These are phyloP conservation scores for roundworm (Caenorhabditis elegans) DNA, from an alignment of 1,140 invertebrate species.

Conservation along the genomic window DNA sequence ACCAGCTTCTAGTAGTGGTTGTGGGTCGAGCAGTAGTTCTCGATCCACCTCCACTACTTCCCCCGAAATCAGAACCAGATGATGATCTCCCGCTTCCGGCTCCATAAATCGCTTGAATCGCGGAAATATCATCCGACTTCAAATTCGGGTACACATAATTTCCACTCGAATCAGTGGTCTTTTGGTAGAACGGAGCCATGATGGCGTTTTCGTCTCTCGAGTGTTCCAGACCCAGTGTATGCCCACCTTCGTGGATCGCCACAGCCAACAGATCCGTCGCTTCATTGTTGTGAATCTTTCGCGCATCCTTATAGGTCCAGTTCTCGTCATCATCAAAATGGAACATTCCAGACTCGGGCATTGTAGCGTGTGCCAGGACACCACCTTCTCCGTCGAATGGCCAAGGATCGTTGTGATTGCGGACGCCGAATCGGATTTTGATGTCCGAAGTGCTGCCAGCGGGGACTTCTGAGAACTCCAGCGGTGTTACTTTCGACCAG, in stretches of 20 bases:
- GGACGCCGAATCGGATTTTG: slow-evolving; percentile 60
- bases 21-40: neutral
- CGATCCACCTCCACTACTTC: neutral
- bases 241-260: slow-evolving; percentile 63
- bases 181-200: slow-evolving; percentile 65
- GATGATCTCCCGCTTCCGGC: neutral
- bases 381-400: slow-evolving; percentile 65
- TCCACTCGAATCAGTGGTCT: slow-evolving; percentile 45
- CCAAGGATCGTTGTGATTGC: slow-evolving; percentile 60
- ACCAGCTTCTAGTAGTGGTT: slow-evolving; percentile 35
- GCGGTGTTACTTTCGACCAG: slow-evolving; percentile 53
- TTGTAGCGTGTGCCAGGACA: slow-evolving; percentile 63
- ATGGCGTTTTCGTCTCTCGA: slow-evolving; percentile 60
- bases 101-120: slow-evolving; percentile 51
- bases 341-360: slow-evolving; percentile 60
- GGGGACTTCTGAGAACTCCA: slow-evolving; percentile 43
- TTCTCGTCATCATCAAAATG: slow-evolving; percentile 65
- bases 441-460: slow-evolving; percentile 55
- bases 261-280: slow-evolving; percentile 64
- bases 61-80: slow-evolving; percentile 17
- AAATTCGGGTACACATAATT: slow-evolving; percentile 45
- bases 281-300: slow-evolving; percentile 52
- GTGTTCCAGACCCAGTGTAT: slow-evolving; percentile 57
- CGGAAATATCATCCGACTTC: slow-evolving; percentile 43
- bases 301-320: slow-evolving; percentile 61